Conservation (phyloP, 2,113 vertebrate genomes). For the Peromyscus californicus region DNA sequence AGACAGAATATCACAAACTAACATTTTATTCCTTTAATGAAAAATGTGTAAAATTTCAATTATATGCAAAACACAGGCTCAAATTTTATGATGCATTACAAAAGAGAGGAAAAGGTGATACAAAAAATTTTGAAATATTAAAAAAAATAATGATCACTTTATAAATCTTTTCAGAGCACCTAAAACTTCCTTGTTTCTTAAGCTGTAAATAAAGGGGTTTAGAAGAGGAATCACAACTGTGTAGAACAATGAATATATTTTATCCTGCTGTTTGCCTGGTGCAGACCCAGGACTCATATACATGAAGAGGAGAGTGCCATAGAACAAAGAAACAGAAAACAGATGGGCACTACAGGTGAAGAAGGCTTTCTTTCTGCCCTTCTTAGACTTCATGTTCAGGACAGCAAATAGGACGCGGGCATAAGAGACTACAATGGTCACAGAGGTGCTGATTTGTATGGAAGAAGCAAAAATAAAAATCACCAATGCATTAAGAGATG, state of each 20-base stretch:
- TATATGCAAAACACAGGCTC: not conserved
- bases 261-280: slow-evolving; percentile 32
- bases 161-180: slow-evolving; percentile 52
- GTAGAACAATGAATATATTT: slow-evolving; percentile 67
- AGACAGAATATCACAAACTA: not conserved
- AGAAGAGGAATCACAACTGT: slow-evolving; percentile 57
- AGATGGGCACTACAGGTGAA: slow-evolving; percentile 69
- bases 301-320: slow-evolving; percentile 70
- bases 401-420: slow-evolving; percentile 52
- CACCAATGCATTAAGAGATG: slow-evolving; percentile 65
- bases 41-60: not conserved
- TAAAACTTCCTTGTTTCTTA: slow-evolving; percentile 73
- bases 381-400: slow-evolving; percentile 56
- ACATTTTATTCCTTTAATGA: not conserved
- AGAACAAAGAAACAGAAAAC: slow-evolving; percentile 73
- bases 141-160: not conserved
- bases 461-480: slow-evolving; percentile 44
- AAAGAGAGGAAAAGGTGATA: not conserved
- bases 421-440: slow-evolving; percentile 68
- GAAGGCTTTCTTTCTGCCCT: slow-evolving; percentile 66
- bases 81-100: not conserved
- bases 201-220: slow-evolving; percentile 69
- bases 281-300: slow-evolving; percentile 50
- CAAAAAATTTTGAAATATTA: not conserved
- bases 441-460: slow-evolving; percentile 49